phyloP scores from a whole-genome alignment of 2,797 vertebrate species.

The Amniataba percoides region DNA sequence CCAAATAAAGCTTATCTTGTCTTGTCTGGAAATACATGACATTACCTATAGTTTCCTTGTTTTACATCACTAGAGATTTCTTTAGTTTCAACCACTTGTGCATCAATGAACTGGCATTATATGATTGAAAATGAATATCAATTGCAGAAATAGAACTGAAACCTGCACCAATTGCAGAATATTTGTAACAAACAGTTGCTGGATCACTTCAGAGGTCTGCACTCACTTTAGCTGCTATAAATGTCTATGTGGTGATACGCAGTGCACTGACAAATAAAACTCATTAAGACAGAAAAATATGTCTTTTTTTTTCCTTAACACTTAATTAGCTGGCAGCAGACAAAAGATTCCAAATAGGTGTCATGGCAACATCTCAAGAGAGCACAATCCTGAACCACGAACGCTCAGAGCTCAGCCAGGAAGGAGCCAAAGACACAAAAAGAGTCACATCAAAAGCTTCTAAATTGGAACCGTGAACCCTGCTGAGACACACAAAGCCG shows the following conservation, averaged over 20 bases:
- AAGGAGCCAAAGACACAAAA: slow-evolving; percentile 73
- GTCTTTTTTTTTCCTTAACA: slow-evolving; percentile 31
- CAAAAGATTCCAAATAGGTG: slow-evolving; percentile 80
- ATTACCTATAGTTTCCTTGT: background rate
- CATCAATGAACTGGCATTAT: background rate
- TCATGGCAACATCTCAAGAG: slow-evolving; percentile 85
- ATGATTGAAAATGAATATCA: background rate
- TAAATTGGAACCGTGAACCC: slow-evolving; percentile 76
- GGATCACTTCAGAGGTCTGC: background rate
- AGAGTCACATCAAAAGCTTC: slow-evolving; percentile 78
- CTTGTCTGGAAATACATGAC: background rate
- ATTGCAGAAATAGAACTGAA: background rate
- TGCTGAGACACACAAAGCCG: slow-evolving; percentile 71
- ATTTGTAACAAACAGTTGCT: slow-evolving; percentile 16
- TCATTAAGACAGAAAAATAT: slow-evolving; percentile 52
- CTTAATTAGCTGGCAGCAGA: slow-evolving; percentile 76
- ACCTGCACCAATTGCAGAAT: background rate
- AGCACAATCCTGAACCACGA: slow-evolving; percentile 70
- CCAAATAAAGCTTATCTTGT: background rate
- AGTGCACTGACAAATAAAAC: slow-evolving; percentile 49
- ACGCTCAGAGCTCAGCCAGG: slow-evolving; percentile 69
- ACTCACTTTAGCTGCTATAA: background rate
- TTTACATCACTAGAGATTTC: background rate
- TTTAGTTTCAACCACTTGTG: background rate
- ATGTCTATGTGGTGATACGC: slow-evolving; percentile 7